Conservation (phyloP, 2,113 vertebrate species). For the Prolemur simus region DNA sequence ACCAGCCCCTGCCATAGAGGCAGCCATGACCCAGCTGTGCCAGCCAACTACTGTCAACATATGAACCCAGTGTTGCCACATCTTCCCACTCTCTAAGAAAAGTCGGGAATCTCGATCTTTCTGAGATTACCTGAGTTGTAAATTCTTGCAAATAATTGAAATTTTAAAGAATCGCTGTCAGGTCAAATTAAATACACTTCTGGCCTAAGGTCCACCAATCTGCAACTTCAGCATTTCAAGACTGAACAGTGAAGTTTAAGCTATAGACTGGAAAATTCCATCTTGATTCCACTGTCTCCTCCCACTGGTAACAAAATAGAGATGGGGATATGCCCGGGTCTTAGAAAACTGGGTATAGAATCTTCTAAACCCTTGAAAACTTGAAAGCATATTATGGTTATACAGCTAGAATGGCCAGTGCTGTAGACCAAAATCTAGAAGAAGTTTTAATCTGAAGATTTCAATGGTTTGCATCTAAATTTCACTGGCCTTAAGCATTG, state of each 20-base stretch:
- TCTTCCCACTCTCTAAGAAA: not conserved
- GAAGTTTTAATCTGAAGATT: not conserved
- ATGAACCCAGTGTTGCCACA: not conserved
- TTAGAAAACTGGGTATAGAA: not conserved
- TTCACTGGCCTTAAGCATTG: not conserved
- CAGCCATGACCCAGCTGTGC: not conserved
- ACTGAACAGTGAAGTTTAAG: not conserved
- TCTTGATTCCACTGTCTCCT: not conserved
- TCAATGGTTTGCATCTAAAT: not conserved
- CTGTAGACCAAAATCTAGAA: not conserved
- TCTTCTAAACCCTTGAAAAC: not conserved
- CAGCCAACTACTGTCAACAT: not conserved
- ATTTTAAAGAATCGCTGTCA: not conserved
- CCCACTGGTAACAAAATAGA: not conserved
- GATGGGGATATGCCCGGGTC: not conserved
- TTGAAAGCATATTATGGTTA: not conserved
- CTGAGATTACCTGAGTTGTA: not conserved
- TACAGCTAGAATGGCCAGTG: not conserved
- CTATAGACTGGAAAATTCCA: not conserved
- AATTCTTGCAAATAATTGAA: conserved; percentile 7
- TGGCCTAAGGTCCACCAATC: not conserved
- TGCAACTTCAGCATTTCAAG: not conserved
- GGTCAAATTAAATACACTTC: not conserved
- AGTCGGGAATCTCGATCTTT: not conserved
- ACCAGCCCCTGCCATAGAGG: not conserved